Conservation (phyloP, 2,797 vertebrate species). For the Calcarius lapponicus region DNA sequence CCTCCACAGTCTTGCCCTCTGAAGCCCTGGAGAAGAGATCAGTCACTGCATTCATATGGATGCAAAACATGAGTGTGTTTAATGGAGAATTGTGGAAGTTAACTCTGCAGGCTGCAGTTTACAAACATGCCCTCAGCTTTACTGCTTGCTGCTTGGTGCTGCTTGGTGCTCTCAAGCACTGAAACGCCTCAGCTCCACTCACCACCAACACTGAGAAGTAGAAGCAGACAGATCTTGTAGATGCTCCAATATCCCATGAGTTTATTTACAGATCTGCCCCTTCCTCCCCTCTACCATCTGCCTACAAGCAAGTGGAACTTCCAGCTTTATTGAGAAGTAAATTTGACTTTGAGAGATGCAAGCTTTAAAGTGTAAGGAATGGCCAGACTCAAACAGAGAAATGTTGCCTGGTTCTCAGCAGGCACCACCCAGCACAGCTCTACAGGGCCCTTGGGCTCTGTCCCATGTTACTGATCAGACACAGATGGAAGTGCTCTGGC, state of each 20-base stretch:
- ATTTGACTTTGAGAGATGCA: not conserved
- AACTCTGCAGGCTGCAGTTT: not conserved
- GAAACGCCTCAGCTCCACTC: not conserved
- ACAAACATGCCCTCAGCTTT: not conserved
- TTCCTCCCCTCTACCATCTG: not conserved
- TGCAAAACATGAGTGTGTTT: not conserved
- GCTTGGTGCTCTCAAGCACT: not conserved
- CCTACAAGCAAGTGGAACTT: not conserved
- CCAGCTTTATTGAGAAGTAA: not conserved
- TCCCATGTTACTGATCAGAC: not conserved
- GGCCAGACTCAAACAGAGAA: not conserved
- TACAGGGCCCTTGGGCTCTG: not conserved
- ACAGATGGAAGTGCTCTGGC: not conserved
- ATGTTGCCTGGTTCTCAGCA: not conserved
- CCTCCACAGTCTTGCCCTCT: slow-evolving; percentile 94
- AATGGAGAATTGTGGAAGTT: not conserved
- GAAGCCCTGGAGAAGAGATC: slow-evolving; percentile 83
- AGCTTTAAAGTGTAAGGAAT: not conserved
- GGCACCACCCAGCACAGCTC: not conserved
- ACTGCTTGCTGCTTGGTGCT: not conserved
- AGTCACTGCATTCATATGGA: not conserved
- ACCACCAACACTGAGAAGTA: not conserved
- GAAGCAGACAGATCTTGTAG: not conserved
- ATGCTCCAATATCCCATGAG: not conserved
- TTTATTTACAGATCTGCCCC: not conserved